Evolutionary conservation across 2,888 invertebrate species (phyloP), one percentile per base, ranked within the genome.

Genomic region (Agrochola lota): DNA sequence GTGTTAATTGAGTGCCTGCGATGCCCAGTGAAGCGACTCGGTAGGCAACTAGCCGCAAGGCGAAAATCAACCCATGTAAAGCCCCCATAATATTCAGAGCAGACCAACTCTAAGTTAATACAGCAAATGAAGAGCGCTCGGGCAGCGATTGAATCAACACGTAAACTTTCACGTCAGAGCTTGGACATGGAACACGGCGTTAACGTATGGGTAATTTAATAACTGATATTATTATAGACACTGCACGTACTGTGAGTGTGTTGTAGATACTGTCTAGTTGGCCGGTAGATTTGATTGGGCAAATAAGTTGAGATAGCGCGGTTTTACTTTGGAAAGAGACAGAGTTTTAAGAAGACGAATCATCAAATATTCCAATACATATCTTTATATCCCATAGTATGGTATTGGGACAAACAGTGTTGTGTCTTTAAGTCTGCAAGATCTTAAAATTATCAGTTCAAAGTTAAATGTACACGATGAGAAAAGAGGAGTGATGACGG

Each of bases 111-210:
- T 40, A 46, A 67, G 55, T 67, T 60, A 78, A 67, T 62, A 73
- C 30, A 62, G 46, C 17, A 64, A 80, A 84, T 74, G 66, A 84
- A 68, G 71, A 60, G 67, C 57, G 26, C 71, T 68, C 46, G 52
- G 43, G 69, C 49, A 20, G n/a, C 46, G 23, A 79, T 80, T 67
- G 70, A 83, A 80, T 78, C 78, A 78, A 80, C 80, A 63, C 81
- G 43, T 43, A 59, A 82, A 82, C 43, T 82, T 82, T 63, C n/a
- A 55, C 71, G 59, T 68, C 60, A 55, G 62, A 12, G 3, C 3
- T 40, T 3, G 60, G 59, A 75, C 60, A 67, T 62, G 66, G 57
- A 64, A 40, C 12, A 49, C 1, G 8, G 5, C 8, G 30, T 59
- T 76, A 64, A 63, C 52, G 52, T 68, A 55, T 64, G 35, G 35